Base-by-base conservation (phyloP, 2,888 invertebrate genomes). In the Phortica okadai region DNA sequence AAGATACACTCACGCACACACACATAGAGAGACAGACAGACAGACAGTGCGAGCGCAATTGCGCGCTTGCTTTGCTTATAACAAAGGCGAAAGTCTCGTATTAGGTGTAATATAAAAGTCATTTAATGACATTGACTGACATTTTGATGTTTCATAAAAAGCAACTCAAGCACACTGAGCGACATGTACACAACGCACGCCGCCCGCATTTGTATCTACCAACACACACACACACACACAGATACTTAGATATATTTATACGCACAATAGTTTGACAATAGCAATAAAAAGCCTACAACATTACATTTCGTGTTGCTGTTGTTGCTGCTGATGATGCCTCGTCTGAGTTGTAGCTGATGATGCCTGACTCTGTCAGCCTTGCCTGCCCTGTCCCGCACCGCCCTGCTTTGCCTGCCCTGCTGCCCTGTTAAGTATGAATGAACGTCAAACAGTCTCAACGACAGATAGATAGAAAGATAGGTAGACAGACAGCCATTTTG, bases 91-190 rank as follows among this genome's bases (percentile, higher is more conserved):
- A 21, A 69, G 87, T 88, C 85, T 87, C 87, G 88, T 86, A 86
- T 87, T 87, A 89, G 89, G 89, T 87, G 87, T 87, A 87, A 89
- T 87, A 89, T 88, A 87, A 89, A 89, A 87, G 87, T 88, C 89
- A 87, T 87, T 89, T 89, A 87, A 87, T 87, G 87, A 87, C 87
- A 87, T 88, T 87, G 89, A 87, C 87, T 87, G 87, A 87, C 87
- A 87, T 89, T 87, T 87, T 87, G 89, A 87, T 87, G 87, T 89
- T 89, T 89, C 88, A 88, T 88, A 86, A 86, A 87, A 88, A 88
- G 85, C 86, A 88, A 83, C 88, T 88, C 87, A 86, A 84, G 88
- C 86, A 82, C 85, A 62, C 62, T 16, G 6, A 62, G 62, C 6
- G n/a, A 62, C 62, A 25, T 62, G 21, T 16, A 25, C 10, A 45